Conservation (phyloP, 2,113 vertebrate species). For the Synchiropus splendidus region DNA sequence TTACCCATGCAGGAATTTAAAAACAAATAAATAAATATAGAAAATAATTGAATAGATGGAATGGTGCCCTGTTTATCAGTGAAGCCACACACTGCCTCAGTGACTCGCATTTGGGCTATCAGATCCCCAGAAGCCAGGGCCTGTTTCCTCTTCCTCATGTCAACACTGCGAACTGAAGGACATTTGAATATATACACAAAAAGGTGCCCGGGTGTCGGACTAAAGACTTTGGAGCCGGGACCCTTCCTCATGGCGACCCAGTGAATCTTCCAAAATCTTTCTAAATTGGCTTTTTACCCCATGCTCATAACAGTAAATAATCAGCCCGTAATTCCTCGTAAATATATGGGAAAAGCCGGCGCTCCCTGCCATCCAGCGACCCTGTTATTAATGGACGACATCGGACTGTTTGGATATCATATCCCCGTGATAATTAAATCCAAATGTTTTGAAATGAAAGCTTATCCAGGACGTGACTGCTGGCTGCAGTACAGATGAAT, state of each 20-base stretch:
- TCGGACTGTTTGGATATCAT: constrained; percentile 65
- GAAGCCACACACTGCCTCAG: too few species aligned
- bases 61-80: too few species aligned
- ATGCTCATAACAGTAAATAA: constrained; percentile 49
- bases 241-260: constrained; percentile 21
- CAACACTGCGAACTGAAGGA: neutral
- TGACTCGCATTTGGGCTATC: too few species aligned
- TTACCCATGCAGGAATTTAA: too few species aligned
- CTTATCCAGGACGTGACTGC: constrained; percentile 58
- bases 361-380: constrained; percentile 39
- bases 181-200: too few species aligned
- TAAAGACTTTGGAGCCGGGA: constrained; percentile 11
- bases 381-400: constrained; percentile 65
- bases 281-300: constrained; percentile 34
- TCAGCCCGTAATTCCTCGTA: constrained; percentile 36
- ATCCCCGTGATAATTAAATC: constrained; percentile 65
- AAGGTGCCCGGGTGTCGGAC: too few species aligned
- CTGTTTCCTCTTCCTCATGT: constrained; percentile 24
- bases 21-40: too few species aligned
- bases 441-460: constrained; percentile 65
- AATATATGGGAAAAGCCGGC: constrained; percentile 40
- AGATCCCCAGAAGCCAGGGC: constrained; percentile 15
- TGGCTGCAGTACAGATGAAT: constrained; percentile 53
- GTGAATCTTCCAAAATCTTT: constrained; percentile 40
- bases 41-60: too few species aligned